Evolutionary conservation across 2,888 invertebrate genomes (phyloP), one percentile per base, ranked within the genome.

Genomic region (Parnassius glacialis): DNA sequence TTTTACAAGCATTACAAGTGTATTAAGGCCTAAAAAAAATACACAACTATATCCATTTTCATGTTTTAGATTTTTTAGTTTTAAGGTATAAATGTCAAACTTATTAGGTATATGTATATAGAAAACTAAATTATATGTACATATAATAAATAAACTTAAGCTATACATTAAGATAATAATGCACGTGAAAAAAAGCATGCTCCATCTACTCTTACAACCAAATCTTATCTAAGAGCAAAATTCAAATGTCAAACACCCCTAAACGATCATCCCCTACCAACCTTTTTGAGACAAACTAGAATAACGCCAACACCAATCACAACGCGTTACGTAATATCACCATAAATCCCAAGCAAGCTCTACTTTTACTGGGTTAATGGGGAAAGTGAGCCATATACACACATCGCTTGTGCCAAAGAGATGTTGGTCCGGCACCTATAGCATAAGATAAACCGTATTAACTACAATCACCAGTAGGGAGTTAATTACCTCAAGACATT

Each of bases 401-500:
- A 70, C 71, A 64, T 68, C 68, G 69, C 68, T 52, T 53, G 59
- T 44, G 60, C 47, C 59, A 48, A 54, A 65, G 65, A 61, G 70
- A 72, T 64, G 69, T 71, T 68, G 68, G 70, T 64, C 75, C 78
- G 70, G 73, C 79, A 78, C 81, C 83, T 81, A 78, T 76, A 70
- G 71, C 77, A 74, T 75, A 74, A 79, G 72, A 81, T 84, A 83
- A 87, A 85, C 79, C 84, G 78, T 80, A 82, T 83, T 85, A 84
- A 79, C 87, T 89, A 89, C 90, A 83, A 84, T 85, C 90, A 89
- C 90, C 90, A 89, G 85, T 89, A 90, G 87, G 80, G 85, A 90
- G 89, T 90, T 90, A 91, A 90, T 91, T 91, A 91, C 91, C 91
- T 91, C 91, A 89, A 89, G 81, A 90, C 84, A 90, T 88, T 90